Evolutionary conservation across 1,140 invertebrate genomes (phyloP).

Genomic region (Pogonus chalceus): DNA sequence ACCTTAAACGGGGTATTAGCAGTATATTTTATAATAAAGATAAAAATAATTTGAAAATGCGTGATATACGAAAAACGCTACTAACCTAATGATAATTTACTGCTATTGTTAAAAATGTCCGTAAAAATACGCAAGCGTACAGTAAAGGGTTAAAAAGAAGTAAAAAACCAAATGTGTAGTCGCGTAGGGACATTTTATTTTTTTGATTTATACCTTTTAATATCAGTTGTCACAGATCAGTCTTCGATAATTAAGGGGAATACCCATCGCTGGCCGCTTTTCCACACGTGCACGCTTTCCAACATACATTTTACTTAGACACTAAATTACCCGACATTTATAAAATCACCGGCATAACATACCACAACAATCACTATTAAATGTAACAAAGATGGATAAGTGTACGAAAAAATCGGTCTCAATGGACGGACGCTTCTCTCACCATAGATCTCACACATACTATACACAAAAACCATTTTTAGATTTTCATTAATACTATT

Average conservation of each 20-base stretch:
- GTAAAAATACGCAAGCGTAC: no score
- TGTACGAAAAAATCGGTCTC: conserved; percentile 1
- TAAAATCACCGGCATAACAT: not conserved
- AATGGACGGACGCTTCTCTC: not conserved
- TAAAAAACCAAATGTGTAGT: no score
- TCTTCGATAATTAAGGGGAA: conserved; percentile 4
- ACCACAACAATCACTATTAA: conserved; percentile 3
- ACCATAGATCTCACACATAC: not conserved
- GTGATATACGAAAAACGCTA: no score
- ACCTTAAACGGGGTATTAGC: no score
- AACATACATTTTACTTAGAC: conserved; percentile 7
- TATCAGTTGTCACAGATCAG: conserved; percentile 6
- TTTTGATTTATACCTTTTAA: conserved; percentile 6
- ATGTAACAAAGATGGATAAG: conserved; percentile 7
- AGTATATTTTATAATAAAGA: no score
- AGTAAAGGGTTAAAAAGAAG: no score
- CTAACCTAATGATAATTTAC: no score
- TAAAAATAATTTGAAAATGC: no score
- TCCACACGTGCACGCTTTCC: not conserved
- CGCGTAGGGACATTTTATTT: conserved; percentile 1
- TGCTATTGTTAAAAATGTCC: no score
- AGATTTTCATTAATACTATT: no score
- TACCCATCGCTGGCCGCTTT: not conserved
- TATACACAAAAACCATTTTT: no score
- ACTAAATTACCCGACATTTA: conserved; percentile 6